A percentile compares a stretch with the other conserved stretches of the same genome.
phyloP scores from a whole-genome alignment of 2,888 invertebrate species.

The Chelonus formosanus region DNA sequence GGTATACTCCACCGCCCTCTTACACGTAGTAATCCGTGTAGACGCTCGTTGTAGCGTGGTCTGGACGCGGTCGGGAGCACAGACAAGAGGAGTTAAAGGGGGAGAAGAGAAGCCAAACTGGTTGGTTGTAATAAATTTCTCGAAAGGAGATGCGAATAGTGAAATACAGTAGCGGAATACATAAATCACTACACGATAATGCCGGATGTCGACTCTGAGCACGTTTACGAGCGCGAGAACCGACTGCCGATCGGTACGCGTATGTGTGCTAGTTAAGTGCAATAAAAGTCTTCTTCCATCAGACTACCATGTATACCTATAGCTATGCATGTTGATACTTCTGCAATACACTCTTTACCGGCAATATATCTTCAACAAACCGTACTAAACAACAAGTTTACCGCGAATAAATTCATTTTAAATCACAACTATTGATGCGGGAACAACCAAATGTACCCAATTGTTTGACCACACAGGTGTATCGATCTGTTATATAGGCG shows the following conservation, averaged over 20 bases:
- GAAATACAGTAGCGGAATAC: slow-evolving; percentile 55
- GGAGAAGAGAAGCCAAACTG: slow-evolving; percentile 21
- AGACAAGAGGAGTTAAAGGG: slow-evolving; percentile 16
- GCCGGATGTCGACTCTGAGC: slow-evolving; percentile 55
- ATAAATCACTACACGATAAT: slow-evolving; percentile 61
- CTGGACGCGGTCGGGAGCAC: slow-evolving; percentile 16
- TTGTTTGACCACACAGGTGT: slow-evolving; percentile 9
- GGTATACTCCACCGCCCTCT: slow-evolving; percentile 28
- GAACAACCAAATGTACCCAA: too few species aligned
- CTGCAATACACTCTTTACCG: too few species aligned
- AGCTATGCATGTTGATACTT: not conserved
- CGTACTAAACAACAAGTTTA: too few species aligned
- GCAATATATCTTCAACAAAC: too few species aligned
- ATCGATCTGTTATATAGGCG: slow-evolving; percentile 21
- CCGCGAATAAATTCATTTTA: too few species aligned
- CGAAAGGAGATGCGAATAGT: slow-evolving; percentile 57
- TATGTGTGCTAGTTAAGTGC: not conserved
- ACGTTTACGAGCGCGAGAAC: slow-evolving; percentile 51
- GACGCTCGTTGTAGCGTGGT: slow-evolving; percentile 36
- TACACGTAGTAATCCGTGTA: slow-evolving; percentile 42
- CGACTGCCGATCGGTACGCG: slow-evolving; percentile 7
- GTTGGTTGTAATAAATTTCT: slow-evolving; percentile 52
- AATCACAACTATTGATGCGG: too few species aligned
- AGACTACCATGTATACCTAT: not conserved
- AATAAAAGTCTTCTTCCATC: too few species aligned